phyloP scores from a whole-genome alignment of 2,797 vertebrate species.

The Poecile montanus region DNA sequence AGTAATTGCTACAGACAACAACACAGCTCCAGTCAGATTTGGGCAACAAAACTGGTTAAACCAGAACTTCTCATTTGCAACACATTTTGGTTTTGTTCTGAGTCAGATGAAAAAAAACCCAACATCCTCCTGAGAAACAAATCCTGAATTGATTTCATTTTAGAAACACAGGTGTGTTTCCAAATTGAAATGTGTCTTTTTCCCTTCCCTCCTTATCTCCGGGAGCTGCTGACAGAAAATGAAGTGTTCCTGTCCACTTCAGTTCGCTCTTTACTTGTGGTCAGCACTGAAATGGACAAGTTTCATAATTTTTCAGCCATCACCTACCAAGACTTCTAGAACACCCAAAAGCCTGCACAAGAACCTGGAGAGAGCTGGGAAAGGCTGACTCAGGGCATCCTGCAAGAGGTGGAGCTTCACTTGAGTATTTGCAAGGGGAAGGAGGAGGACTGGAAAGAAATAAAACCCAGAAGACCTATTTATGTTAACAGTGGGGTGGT shows the following conservation, averaged over 20 bases:
- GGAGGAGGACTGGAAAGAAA: not conserved
- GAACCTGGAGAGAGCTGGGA: not conserved
- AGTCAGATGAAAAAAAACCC: not conserved
- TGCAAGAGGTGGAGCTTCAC: not conserved
- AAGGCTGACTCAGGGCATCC: not conserved
- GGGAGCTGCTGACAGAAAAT: not conserved
- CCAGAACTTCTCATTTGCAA: conserved; percentile 1
- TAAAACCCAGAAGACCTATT: not conserved
- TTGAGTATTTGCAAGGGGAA: not conserved
- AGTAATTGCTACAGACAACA: not conserved
- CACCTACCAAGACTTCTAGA: not conserved
- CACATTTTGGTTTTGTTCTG: not conserved
- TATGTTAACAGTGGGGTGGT: not conserved
- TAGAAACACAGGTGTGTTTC: not conserved
- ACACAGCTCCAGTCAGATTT: not conserved
- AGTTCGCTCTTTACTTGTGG: not conserved
- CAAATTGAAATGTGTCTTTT: not conserved
- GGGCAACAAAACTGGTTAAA: not conserved
- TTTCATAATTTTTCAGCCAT: not conserved
- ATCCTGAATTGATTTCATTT: not conserved
- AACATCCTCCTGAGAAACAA: not conserved
- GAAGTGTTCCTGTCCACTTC: not conserved
- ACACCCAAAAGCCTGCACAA: not conserved
- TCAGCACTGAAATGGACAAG: not conserved
- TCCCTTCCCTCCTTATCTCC: not conserved